Evolutionary conservation across 2,113 vertebrate species (phyloP).

Genomic region (Okapia johnstoni): DNA sequence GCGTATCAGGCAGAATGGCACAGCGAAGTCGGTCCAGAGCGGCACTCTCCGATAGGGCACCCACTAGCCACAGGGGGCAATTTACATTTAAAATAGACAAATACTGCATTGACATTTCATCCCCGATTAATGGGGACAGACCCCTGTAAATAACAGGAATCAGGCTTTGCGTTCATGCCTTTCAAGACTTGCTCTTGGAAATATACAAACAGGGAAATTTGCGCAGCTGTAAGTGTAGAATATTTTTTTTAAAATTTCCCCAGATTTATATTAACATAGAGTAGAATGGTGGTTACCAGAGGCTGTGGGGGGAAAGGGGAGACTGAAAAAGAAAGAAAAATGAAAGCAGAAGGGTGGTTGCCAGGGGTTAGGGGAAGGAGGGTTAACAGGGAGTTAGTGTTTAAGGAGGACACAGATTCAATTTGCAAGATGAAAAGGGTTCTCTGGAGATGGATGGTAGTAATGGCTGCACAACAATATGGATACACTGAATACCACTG

Average conservation of each 20-base stretch:
- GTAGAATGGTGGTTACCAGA: neutral
- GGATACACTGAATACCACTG: neutral
- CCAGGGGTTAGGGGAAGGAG: neutral
- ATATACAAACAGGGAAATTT: neutral
- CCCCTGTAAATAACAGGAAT: neutral
- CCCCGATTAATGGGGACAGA: neutral
- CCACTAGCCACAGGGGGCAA: neutral
- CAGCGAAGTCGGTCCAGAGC: neutral
- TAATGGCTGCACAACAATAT: neutral
- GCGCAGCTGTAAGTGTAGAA: neutral
- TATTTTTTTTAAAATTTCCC: neutral
- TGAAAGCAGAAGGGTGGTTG: neutral
- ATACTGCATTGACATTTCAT: neutral
- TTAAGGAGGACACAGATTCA: neutral
- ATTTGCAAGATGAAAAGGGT: neutral
- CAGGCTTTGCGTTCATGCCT: neutral
- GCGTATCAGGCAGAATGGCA: too few relatives aligned
- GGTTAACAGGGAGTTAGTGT: neutral
- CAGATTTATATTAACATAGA: neutral
- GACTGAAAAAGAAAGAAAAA: neutral
- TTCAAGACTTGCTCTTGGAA: conserved; percentile 39
- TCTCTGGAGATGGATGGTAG: neutral
- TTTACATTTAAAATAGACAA: neutral
- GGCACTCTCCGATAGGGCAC: accelerated
- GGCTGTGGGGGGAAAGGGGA: neutral